Percentiles rank a stretch among this genome's conserved stretches.
Conservation (phyloP, 2,888 invertebrate species). For the Eupithecia centaureata region DNA sequence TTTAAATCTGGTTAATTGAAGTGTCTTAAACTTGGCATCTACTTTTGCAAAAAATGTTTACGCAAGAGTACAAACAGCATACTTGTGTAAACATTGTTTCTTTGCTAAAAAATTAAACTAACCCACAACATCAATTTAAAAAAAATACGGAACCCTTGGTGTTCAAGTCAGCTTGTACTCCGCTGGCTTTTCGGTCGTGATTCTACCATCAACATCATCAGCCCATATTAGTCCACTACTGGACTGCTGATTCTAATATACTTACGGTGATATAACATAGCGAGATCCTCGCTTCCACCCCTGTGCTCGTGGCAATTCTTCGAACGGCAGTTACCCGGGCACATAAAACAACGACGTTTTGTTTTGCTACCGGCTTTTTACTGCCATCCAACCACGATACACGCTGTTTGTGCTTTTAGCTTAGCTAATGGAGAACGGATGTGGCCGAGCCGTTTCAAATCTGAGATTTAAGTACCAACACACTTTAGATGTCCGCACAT, state of each 20-base stretch:
- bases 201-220: no score
- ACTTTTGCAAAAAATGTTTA: no score
- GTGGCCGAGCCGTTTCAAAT: slow-evolving; percentile 41
- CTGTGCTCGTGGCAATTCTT: slow-evolving; percentile 36
- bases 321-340: slow-evolving; percentile 41
- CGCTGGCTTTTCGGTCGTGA: not conserved
- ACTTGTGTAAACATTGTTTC: no score
- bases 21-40: no score
- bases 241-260: no score
- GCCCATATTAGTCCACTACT: no score
- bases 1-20: no score
- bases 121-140: no score
- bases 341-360: slow-evolving; percentile 44
- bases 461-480: slow-evolving; percentile 33
- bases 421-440: slow-evolving; percentile 61
- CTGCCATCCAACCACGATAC: slow-evolving; percentile 46
- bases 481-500: slow-evolving; percentile 3
- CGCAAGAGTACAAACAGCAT: no score
- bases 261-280: not conserved
- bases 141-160: not conserved
- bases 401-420: slow-evolving; percentile 55
- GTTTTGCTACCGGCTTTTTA: slow-evolving; percentile 44
- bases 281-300: not conserved
- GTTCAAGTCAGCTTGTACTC: not conserved
- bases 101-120: no score